A percentile compares a stretch with the other conserved stretches of the same genome.
Evolutionary conservation across 2,888 invertebrate genomes (phyloP).

Genomic region (Theristus sp.): DNA sequence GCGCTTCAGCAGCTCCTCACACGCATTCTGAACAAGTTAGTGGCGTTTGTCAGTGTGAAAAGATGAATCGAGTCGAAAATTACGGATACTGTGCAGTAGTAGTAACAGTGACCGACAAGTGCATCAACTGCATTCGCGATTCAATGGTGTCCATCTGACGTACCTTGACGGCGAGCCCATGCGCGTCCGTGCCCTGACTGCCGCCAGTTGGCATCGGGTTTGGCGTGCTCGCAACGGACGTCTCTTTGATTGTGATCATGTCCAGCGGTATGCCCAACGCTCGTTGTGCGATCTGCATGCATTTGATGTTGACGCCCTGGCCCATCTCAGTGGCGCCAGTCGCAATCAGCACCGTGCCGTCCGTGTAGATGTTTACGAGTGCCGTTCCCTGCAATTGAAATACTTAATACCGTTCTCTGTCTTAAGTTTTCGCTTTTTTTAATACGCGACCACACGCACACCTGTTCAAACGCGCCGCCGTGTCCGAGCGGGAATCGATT

Average conservation of each 20-base stretch:
- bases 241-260: conserved; percentile 44
- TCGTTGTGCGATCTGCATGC: conserved; percentile 59
- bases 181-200: conserved; percentile 66
- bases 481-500: conserved; percentile 61
- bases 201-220: conserved; percentile 77
- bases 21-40: conserved; percentile 46
- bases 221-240: conserved; percentile 70
- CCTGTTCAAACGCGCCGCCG: conserved; percentile 36
- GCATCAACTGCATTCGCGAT: too few relatives aligned
- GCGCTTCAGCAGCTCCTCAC: conserved; percentile 50
- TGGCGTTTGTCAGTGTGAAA: too few relatives aligned
- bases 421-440: too few relatives aligned
- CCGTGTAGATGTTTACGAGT: conserved; percentile 56
- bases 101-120: too few relatives aligned
- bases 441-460: too few relatives aligned
- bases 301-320: conserved; percentile 84
- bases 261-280: conserved; percentile 16
- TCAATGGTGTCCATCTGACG: too few relatives aligned
- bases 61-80: too few relatives aligned
- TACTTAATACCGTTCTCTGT: too few relatives aligned
- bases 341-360: conserved; percentile 62
- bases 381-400: conserved; percentile 48
- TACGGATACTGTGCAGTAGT: too few relatives aligned
- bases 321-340: conserved; percentile 88
- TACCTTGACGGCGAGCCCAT: conserved; percentile 60